Evolutionary conservation across 2,113 vertebrate genomes (phyloP).

Genomic region (Otolemur garnettii): DNA sequence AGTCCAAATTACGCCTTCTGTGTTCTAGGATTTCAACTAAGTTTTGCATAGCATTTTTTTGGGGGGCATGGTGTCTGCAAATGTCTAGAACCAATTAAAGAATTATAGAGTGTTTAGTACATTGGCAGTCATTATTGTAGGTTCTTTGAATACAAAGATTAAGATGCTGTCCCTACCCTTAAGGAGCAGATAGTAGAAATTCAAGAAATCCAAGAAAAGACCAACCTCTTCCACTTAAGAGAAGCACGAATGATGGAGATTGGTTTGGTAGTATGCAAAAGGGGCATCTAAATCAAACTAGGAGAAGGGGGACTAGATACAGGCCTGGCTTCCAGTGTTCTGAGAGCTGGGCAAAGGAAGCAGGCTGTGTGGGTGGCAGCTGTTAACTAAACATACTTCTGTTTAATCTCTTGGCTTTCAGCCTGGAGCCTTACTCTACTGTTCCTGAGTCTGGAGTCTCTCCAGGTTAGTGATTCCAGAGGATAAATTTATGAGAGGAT

Average conservation of each 20-base stretch:
- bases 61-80: not conserved
- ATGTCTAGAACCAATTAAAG: not conserved
- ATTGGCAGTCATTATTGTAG: not conserved
- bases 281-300: not conserved
- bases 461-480: constrained; percentile 30
- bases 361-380: not conserved
- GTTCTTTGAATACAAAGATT: not conserved
- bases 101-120: not conserved
- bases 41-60: not conserved
- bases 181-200: not conserved
- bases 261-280: constrained; percentile 28
- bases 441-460: constrained; percentile 10
- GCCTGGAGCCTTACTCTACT: constrained; percentile 20
- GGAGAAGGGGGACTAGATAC: not conserved
- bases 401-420: constrained; percentile 51
- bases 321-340: not conserved
- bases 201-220: constrained; percentile 35
- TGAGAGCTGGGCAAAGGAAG: constrained; percentile 16
- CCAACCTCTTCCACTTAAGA: not conserved
- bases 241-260: not conserved
- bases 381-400: constrained; percentile 31
- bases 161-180: not conserved
- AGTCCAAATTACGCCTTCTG: not conserved
- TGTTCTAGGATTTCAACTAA: constrained; percentile 39
- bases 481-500: constrained; percentile 51